Evolutionary conservation across 1,140 invertebrate genomes (phyloP).

Genomic region (Coenobita brevimanus): DNA sequence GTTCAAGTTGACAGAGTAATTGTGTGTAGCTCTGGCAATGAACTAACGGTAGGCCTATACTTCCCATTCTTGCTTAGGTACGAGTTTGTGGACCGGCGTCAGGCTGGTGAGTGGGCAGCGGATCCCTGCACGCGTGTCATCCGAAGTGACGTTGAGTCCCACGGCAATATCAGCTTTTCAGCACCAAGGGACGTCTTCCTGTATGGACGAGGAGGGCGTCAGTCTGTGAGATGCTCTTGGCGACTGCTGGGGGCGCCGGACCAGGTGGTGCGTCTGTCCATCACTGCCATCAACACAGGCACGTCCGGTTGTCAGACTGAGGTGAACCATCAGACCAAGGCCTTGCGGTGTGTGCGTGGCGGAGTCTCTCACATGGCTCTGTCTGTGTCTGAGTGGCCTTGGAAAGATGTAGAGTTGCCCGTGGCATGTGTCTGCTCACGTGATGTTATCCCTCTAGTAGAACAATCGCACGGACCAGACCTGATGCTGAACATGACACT

Average conservation of each 20-base stretch:
- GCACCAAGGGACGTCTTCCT: conserved; percentile 87
- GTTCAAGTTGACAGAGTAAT: no score
- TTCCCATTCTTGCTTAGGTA: conserved; percentile 80
- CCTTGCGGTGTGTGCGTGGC: conserved; percentile 74
- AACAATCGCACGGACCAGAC: conserved; percentile 69
- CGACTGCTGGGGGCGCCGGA: conserved; percentile 79
- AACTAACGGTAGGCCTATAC: no score
- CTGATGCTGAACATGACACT: conserved; percentile 76
- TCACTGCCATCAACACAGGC: conserved; percentile 84
- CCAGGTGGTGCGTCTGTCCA: conserved; percentile 76
- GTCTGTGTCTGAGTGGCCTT: conserved; percentile 60
- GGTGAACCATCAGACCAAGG: conserved; percentile 81
- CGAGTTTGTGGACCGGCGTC: conserved; percentile 87
- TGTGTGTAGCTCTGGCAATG: no score
- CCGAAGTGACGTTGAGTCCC: conserved; percentile 52
- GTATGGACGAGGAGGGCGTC: conserved; percentile 84
- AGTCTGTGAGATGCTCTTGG: conserved; percentile 83
- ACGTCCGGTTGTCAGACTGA: conserved; percentile 80
- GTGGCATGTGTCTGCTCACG: conserved; percentile 69
- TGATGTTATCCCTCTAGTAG: conserved; percentile 67
- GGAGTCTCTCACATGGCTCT: conserved; percentile 51
- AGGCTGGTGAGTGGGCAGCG: conserved; percentile 79
- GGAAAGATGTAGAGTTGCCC: conserved; percentile 67
- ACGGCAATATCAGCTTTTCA: conserved; percentile 76
- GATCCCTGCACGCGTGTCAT: conserved; percentile 67